A percentile compares a stretch with the other conserved stretches of the same genome.
Conservation (phyloP, 2,888 invertebrate species). For the Patella depressa region DNA sequence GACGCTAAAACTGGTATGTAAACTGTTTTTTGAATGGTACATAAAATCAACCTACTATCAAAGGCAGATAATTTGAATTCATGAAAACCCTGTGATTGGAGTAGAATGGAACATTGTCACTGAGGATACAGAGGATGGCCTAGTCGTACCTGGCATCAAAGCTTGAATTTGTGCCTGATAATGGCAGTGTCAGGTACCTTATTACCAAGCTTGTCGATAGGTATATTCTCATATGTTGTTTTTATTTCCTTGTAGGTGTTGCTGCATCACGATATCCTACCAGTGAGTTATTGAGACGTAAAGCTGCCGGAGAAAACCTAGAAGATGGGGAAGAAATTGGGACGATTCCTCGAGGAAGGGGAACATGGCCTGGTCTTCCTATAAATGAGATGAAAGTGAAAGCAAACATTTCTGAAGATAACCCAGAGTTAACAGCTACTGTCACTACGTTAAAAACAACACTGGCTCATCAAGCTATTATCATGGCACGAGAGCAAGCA, state of each 20-base stretch:
- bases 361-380: slow-evolving; percentile 67
- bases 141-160: too few relatives aligned
- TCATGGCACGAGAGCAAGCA: slow-evolving; percentile 61
- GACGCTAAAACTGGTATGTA: too few relatives aligned
- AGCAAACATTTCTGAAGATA: slow-evolving; percentile 29
- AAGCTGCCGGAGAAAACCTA: slow-evolving; percentile 62
- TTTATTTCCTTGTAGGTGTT: slow-evolving; percentile 48
- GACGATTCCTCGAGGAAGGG: slow-evolving; percentile 62
- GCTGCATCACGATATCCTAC: slow-evolving; percentile 62
- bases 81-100: too few relatives aligned
- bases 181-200: too few relatives aligned
- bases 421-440: slow-evolving; percentile 54
- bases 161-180: too few relatives aligned
- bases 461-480: slow-evolving; percentile 61
- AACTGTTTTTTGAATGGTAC: too few relatives aligned
- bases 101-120: too few relatives aligned
- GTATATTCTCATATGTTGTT: not conserved
- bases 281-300: slow-evolving; percentile 66
- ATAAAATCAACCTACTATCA: too few relatives aligned
- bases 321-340: slow-evolving; percentile 63
- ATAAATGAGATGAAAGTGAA: slow-evolving; percentile 57
- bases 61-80: too few relatives aligned
- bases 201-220: too few relatives aligned
- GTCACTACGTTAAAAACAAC: slow-evolving; percentile 67
- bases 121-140: too few relatives aligned